These are phyloP conservation scores for Cyrtodaria siliqua DNA, from an alignment of 2,888 invertebrate species.

Conservation along the genomic window DNA sequence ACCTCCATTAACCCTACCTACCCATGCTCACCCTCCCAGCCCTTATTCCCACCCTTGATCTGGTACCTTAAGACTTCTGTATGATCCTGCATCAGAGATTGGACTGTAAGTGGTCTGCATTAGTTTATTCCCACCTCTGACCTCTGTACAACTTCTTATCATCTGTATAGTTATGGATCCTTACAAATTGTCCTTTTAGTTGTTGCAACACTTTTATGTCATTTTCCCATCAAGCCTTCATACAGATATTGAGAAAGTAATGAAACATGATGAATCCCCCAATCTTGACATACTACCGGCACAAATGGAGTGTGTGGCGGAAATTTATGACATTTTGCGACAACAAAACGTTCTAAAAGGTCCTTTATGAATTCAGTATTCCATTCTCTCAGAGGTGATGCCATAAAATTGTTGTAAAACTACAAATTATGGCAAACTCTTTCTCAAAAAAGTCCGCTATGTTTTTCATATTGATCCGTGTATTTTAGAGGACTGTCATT, in stretches of 20 bases:
- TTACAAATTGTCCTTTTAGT: slow-evolving; percentile 40
- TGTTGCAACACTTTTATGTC: slow-evolving; percentile 34
- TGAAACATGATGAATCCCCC: slow-evolving; percentile 63
- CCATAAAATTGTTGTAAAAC: slow-evolving; percentile 65
- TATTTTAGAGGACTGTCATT: slow-evolving; percentile 67
- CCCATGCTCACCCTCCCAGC: no score
- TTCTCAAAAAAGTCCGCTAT: slow-evolving; percentile 65
- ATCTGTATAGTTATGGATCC: slow-evolving; percentile 19
- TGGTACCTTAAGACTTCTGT: no score
- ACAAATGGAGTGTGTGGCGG: slow-evolving; percentile 62
- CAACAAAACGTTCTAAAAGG: slow-evolving; percentile 64
- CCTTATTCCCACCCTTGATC: no score
- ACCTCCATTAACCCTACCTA: no score
- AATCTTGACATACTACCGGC: slow-evolving; percentile 61
- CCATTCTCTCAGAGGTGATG: slow-evolving; percentile 59
- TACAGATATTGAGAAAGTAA: slow-evolving; percentile 46
- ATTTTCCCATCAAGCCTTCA: slow-evolving; percentile 36
- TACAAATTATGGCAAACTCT: slow-evolving; percentile 64
- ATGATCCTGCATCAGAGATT: no score
- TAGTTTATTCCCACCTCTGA: no score
- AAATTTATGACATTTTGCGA: slow-evolving; percentile 66
- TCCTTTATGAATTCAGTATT: slow-evolving; percentile 67
- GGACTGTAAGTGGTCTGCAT: no score
- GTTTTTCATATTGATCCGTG: slow-evolving; percentile 63
- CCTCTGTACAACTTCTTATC: neutral